Evolutionary conservation across 2,888 invertebrate species (phyloP).

Genomic region (Drosophila quinaria): DNA sequence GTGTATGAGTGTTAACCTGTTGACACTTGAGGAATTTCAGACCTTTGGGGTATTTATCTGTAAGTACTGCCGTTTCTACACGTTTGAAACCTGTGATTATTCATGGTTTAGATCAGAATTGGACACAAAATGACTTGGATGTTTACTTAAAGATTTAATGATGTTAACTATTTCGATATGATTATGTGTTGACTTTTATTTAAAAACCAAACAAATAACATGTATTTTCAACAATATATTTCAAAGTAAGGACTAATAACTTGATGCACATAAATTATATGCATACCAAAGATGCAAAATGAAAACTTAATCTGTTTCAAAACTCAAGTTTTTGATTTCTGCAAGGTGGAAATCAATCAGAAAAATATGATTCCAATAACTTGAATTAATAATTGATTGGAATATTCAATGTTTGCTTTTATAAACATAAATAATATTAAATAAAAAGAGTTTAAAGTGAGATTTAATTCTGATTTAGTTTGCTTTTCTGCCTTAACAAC

Average conservation of each 20-base stretch:
- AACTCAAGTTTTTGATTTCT: too few relatives aligned
- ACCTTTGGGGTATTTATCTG: constrained; percentile 30
- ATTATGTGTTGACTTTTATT: too few relatives aligned
- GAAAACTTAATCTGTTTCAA: too few relatives aligned
- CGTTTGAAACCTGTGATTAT: neutral
- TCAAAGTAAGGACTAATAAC: too few relatives aligned
- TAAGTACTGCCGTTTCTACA: constrained; percentile 9
- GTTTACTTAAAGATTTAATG: neutral
- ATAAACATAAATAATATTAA: neutral
- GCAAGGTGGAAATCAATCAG: too few relatives aligned
- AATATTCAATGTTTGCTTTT: neutral
- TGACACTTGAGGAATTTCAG: constrained; percentile 33
- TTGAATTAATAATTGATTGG: neutral
- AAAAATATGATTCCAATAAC: too few relatives aligned
- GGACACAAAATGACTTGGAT: neutral
- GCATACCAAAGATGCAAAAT: too few relatives aligned
- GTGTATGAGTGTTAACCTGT: constrained; percentile 47
- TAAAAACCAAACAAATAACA: too few relatives aligned
- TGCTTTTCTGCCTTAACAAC: constrained; percentile 8
- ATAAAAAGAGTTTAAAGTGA: constrained; percentile 3
- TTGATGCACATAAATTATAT: too few relatives aligned
- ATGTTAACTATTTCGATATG: neutral
- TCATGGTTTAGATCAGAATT: neutral
- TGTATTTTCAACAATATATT: too few relatives aligned
- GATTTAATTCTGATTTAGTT: constrained; percentile 14